phyloP scores from a whole-genome alignment of 2,888 invertebrate genomes.

The Perdita meconis region DNA sequence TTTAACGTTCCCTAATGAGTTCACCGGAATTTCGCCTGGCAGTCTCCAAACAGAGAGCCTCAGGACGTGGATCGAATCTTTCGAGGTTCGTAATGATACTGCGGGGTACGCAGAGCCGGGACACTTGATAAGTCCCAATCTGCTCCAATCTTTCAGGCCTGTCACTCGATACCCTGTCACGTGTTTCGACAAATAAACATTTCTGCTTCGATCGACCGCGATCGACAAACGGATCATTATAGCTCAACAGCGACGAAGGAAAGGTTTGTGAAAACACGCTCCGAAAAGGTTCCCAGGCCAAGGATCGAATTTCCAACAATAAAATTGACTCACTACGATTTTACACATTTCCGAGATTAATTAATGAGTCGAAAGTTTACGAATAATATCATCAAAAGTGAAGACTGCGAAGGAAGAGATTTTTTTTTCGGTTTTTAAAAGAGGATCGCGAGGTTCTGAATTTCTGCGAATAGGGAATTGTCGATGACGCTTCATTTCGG shows the following conservation, averaged over 20 bases:
- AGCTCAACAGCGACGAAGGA: not conserved
- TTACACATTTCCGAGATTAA: too few species aligned
- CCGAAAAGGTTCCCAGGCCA: constrained; percentile 1
- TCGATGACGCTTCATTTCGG: not conserved
- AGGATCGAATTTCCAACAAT: not conserved
- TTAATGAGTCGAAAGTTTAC: too few species aligned
- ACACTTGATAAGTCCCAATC: constrained; percentile 46
- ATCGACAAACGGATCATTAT: constrained; percentile 31
- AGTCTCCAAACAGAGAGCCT: not conserved
- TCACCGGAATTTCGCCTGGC: not conserved
- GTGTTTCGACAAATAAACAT: constrained; percentile 67
- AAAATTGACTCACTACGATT: too few species aligned
- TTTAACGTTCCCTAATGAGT: not conserved
- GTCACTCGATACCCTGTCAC: constrained; percentile 70
- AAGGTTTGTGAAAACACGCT: constrained; percentile 16
- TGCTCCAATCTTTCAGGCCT: constrained; percentile 32
- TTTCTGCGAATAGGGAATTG: not conserved
- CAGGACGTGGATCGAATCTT: not conserved
- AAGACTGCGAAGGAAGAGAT: too few species aligned
- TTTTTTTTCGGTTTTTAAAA: too few species aligned
- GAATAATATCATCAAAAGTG: too few species aligned
- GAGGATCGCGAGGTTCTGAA: not conserved
- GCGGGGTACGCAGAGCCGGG: constrained; percentile 23
- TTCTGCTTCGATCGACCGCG: constrained; percentile 52
- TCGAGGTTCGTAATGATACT: constrained; percentile 27